Evolutionary conservation across 2,888 invertebrate genomes (phyloP), one percentile per base, ranked within the genome.

Genomic region (Osmoderma eremita): DNA sequence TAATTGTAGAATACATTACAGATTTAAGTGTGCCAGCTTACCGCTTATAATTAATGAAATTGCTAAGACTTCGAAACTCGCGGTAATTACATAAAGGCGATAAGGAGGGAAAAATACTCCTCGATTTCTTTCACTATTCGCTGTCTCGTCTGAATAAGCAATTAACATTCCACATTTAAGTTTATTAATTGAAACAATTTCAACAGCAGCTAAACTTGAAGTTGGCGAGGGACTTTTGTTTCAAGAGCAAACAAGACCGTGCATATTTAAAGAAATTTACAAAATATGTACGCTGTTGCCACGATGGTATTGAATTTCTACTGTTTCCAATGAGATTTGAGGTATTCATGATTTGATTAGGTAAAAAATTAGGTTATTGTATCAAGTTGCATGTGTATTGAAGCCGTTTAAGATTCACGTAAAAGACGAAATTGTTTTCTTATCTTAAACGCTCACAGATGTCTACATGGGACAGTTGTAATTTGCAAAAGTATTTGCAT

Each of bases 151-250:
- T 56, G 56, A 20, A 56, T 41, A 56, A 41, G 22, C 56, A 56
- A 56, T 56, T 56, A 56, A 39, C 56, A 56, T 56, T 50, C 50
- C 50, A 22, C 30, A 13, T 50, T 56, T 56, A 22, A 18, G 0
- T 41, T 39, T 39, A 54, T 54, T 20, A 54, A 54, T 54, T 54
- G 54, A 41, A 54, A 41, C 22, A 50, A 50, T 50, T 54, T 20
- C 41, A 20, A 54, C 18, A 12, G n/a, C 12, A 20, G 20, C 13
- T 41, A 41, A 56, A 41, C 20, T 56, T 12, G 56, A 56, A 41
- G 56, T 22, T 18, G 41, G 56, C 56, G 30, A 54, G 53, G 5
- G 2, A n/a, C 8, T 13, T 41, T 22, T 56, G 30, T 41, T 42
- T 6, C 56, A 36, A 36, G 6, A 38, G 22, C 20, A 6, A 18